These are phyloP conservation scores for Onychorhynchus coronatus DNA, from an alignment of 2,113 vertebrate species.

Conservation along the genomic window DNA sequence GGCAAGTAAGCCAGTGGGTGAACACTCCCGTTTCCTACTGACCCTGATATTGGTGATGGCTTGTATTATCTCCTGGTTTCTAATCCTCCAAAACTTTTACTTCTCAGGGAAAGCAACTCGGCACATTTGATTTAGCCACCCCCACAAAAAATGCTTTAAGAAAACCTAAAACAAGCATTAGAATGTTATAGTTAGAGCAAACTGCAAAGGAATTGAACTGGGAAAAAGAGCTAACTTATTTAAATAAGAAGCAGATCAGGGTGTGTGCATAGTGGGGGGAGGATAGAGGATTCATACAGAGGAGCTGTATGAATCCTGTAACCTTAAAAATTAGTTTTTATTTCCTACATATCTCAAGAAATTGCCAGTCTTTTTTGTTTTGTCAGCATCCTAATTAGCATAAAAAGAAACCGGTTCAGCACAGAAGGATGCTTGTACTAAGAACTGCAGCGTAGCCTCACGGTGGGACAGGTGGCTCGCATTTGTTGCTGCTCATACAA, in stretches of 20 bases:
- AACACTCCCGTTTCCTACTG: not conserved
- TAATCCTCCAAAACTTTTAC: not conserved
- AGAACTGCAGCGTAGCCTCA: not conserved
- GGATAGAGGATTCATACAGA: too few relatives aligned
- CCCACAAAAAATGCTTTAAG: not conserved
- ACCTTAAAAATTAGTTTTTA: not conserved
- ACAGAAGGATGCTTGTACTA: not conserved
- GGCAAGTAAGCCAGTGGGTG: constrained; percentile 76
- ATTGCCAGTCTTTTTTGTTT: not conserved
- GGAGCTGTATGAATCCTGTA: not conserved
- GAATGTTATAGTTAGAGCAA: not conserved
- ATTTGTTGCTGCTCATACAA: not conserved
- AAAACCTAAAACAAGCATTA: not conserved
- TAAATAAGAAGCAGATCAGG: not conserved
- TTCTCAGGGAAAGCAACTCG: not conserved
- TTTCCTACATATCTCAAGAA: not conserved
- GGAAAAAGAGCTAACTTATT: not conserved
- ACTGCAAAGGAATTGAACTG: not conserved
- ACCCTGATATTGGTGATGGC: not conserved
- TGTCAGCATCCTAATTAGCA: not conserved
- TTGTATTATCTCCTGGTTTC: not conserved
- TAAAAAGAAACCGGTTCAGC: not conserved
- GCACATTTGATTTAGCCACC: not conserved
- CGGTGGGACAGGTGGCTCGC: not conserved
- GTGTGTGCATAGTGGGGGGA: accelerated